Percentiles rank a stretch among this genome's conserved stretches.
Evolutionary conservation across 1,140 invertebrate species (phyloP).

Genomic region (Zaprionus nigranus): DNA sequence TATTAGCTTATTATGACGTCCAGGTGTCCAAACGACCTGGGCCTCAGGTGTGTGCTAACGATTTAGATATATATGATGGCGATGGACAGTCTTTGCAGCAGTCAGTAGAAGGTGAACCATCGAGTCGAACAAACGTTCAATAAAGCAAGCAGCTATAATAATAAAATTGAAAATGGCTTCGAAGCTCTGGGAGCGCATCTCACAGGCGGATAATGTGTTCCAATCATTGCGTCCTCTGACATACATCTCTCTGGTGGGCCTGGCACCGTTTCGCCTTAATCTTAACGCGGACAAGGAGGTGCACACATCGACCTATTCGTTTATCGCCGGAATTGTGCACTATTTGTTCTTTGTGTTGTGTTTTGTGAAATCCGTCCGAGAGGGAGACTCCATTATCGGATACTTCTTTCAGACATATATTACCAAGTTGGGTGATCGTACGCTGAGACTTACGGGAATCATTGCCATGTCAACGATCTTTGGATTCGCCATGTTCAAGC

Average conservation of each 20-base stretch:
- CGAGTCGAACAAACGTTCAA: conserved; percentile 51
- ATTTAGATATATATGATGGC: conserved; percentile 62
- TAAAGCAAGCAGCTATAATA: neutral
- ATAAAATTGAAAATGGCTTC: conserved; percentile 51
- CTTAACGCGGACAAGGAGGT: conserved; percentile 72
- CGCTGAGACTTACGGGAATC: conserved; percentile 74
- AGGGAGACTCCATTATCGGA: conserved; percentile 79
- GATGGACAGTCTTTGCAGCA: neutral
- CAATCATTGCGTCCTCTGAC: conserved; percentile 75
- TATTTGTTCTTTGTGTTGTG: conserved; percentile 77
- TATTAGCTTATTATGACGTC: conserved; percentile 66
- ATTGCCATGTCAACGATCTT: conserved; percentile 80
- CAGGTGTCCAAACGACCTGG: conserved; percentile 41
- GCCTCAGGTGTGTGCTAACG: conserved; percentile 54
- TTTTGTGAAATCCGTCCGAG: conserved; percentile 61
- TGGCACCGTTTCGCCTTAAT: conserved; percentile 76
- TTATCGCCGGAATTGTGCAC: conserved; percentile 72
- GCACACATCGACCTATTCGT: conserved; percentile 70
- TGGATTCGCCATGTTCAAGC: conserved; percentile 74
- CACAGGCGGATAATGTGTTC: conserved; percentile 80
- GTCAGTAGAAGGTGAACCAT: conserved; percentile 52
- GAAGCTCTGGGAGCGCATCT: conserved; percentile 70
- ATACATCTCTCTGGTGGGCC: conserved; percentile 71
- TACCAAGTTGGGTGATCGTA: conserved; percentile 72
- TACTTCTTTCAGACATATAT: conserved; percentile 83